phyloP scores from a whole-genome alignment of 2,113 vertebrate species.

The Aegotheles bennettii region DNA sequence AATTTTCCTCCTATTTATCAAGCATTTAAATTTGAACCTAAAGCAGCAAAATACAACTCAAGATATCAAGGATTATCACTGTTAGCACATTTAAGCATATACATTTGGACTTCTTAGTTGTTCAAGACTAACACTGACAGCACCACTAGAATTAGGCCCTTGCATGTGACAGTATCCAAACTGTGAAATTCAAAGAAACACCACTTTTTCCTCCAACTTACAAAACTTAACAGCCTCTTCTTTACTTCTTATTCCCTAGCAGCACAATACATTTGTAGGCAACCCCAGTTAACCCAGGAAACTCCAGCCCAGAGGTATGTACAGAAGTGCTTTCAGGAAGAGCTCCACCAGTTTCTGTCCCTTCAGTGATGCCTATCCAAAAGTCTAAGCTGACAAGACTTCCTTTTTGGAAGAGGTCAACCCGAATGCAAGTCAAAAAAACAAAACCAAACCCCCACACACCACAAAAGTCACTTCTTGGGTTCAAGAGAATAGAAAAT shows the following conservation, averaged over 20 bases:
- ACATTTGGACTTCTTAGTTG: neutral
- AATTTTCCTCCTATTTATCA: neutral
- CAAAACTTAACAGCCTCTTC: neutral
- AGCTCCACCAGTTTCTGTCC: neutral
- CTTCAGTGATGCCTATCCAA: neutral
- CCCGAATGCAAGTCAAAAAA: neutral
- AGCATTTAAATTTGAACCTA: neutral
- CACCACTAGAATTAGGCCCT: neutral
- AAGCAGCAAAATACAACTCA: neutral
- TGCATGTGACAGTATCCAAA: neutral
- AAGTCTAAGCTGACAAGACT: neutral
- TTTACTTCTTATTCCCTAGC: neutral
- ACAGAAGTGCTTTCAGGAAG: neutral
- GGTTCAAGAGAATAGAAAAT: neutral
- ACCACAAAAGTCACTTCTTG: neutral
- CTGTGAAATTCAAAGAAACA: neutral
- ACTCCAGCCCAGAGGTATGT: neutral
- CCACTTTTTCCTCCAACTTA: neutral
- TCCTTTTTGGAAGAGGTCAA: slow-evolving; percentile 1
- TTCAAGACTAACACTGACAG: neutral
- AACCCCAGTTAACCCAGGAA: neutral
- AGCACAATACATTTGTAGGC: neutral
- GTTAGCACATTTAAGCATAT: neutral
- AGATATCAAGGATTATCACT: neutral
- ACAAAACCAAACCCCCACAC: neutral